A percentile compares a stretch with the other conserved stretches of the same genome.
These are phyloP conservation scores for Sminthurides aquaticus DNA, from an alignment of 2,888 invertebrate genomes.

Conservation along the genomic window DNA sequence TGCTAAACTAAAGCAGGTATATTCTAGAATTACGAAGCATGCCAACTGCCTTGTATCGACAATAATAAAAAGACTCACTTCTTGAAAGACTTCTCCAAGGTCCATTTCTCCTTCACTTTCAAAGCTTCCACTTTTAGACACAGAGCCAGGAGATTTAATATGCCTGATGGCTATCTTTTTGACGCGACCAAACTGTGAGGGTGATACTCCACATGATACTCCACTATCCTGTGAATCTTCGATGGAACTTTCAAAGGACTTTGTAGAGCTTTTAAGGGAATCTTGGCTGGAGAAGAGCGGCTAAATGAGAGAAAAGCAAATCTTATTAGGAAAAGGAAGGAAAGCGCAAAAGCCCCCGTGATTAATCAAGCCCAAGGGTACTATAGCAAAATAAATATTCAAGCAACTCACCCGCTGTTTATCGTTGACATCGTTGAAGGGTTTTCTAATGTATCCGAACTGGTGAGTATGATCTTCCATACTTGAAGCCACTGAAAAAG, in stretches of 20 bases:
- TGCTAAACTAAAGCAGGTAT: no score
- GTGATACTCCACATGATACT: slow-evolving; percentile 10
- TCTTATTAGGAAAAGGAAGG: no score
- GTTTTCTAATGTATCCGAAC: no score
- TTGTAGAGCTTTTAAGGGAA: not conserved
- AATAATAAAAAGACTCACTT: not conserved
- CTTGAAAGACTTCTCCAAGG: not conserved
- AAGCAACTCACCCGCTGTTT: no score
- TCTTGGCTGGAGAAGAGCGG: not conserved
- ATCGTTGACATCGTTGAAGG: no score
- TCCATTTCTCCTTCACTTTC: slow-evolving; percentile 18
- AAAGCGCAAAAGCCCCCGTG: no score
- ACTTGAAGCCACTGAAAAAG: no score
- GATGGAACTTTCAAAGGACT: not conserved
- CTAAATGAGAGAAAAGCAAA: not conserved
- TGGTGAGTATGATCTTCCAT: no score
- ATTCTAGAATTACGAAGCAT: not conserved
- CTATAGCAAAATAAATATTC: no score
- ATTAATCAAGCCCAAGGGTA: no score
- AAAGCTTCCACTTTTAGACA: not conserved
- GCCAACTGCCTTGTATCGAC: no score
- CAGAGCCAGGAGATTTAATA: not conserved
- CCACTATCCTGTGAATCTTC: slow-evolving; percentile 16
- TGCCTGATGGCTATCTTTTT: slow-evolving; percentile 1
- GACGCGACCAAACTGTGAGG: not conserved